Evolutionary conservation across 2,797 vertebrate genomes (phyloP).

Genomic region (Macropodus opercularis): DNA sequence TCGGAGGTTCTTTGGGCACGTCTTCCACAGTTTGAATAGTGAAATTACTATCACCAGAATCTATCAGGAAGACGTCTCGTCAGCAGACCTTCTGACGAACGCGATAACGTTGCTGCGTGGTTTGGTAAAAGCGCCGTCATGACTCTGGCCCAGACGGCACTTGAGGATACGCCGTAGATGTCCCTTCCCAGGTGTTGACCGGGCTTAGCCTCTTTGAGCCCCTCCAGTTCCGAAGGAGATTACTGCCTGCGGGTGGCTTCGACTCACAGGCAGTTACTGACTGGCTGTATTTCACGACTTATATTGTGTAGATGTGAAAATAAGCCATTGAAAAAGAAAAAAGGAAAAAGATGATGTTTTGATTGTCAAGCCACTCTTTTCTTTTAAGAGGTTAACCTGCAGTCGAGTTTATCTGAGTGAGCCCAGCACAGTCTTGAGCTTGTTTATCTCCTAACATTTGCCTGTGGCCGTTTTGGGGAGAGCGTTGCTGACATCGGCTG

Average conservation of each 20-base stretch:
- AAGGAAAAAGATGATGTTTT: neutral
- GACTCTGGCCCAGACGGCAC: slow-evolving; percentile 21
- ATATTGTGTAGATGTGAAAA: neutral
- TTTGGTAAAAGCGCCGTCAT: no score
- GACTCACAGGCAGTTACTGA: slow-evolving; percentile 56
- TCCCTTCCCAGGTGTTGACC: slow-evolving; percentile 66
- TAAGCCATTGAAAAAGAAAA: neutral
- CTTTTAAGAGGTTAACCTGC: slow-evolving; percentile 23
- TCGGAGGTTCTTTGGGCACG: neutral
- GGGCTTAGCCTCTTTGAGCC: slow-evolving; percentile 72
- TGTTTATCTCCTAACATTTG: slow-evolving; percentile 56
- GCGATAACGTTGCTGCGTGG: no score
- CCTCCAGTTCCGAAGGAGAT: slow-evolving; percentile 68
- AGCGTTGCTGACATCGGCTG: slow-evolving; percentile 49
- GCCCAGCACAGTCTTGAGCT: slow-evolving; percentile 25
- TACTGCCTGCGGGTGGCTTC: slow-evolving; percentile 67
- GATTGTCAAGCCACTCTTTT: neutral
- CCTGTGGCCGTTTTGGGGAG: slow-evolving; percentile 55
- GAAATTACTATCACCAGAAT: neutral
- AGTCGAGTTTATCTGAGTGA: slow-evolving; percentile 29
- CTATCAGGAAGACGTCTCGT: no score
- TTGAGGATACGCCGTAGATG: slow-evolving; percentile 48
- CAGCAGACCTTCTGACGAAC: no score
- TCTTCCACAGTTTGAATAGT: neutral
- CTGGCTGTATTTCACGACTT: slow-evolving; percentile 28